Evolutionary conservation across 2,113 vertebrate species (phyloP).

Genomic region (Cisticola juncidis): DNA sequence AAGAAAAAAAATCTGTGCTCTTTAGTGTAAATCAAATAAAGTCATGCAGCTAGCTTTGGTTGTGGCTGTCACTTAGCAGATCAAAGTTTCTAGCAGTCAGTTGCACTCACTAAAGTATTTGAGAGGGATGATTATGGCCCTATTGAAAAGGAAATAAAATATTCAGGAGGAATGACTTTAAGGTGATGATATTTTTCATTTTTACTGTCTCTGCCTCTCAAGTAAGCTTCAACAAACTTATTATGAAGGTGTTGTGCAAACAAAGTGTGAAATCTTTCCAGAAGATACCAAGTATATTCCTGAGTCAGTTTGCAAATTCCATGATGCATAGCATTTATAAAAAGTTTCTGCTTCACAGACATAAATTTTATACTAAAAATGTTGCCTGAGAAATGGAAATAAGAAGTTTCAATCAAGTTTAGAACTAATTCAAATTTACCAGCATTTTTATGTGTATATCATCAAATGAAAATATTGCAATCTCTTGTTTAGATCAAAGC

Average conservation of each 20-base stretch:
- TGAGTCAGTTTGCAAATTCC: background rate
- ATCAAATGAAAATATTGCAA: slow-evolving; percentile 4
- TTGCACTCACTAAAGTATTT: background rate
- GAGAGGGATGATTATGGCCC: background rate
- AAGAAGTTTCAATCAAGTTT: slow-evolving; percentile 26
- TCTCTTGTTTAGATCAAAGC: background rate
- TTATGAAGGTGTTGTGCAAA: background rate
- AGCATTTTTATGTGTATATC: slow-evolving; percentile 18
- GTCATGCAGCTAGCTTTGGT: background rate
- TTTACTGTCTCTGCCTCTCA: background rate
- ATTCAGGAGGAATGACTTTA: background rate
- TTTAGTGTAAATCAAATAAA: background rate
- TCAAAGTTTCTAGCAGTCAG: background rate
- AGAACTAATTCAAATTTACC: slow-evolving; percentile 35
- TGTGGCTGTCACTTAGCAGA: background rate
- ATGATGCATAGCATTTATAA: background rate
- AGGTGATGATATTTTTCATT: background rate
- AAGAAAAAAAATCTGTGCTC: background rate
- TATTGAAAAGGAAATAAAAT: background rate
- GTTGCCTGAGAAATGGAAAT: slow-evolving; percentile 26
- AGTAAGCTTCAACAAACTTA: background rate
- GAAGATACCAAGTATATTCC: background rate
- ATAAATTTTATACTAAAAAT: slow-evolving; percentile 10
- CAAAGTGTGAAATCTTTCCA: background rate
- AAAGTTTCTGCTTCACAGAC: background rate